Conservation (phyloP, 2,888 invertebrate species). For the Zele albiditarsus region DNA sequence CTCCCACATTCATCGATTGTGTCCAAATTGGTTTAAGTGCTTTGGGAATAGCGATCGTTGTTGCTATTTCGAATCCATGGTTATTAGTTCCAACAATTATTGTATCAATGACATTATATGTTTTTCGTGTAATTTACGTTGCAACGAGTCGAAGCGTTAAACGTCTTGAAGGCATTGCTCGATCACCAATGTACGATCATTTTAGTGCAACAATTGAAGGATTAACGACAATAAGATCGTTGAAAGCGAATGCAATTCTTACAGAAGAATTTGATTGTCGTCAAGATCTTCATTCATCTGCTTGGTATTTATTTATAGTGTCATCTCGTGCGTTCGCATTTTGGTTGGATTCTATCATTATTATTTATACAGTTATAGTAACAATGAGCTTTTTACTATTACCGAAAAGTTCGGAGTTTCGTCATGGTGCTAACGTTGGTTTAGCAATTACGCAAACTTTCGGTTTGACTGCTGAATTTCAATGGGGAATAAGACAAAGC, state of each 20-base stretch:
- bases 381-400: constrained; percentile 88
- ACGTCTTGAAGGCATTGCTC: constrained; percentile 86
- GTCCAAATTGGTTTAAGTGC: constrained; percentile 87
- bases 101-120: constrained; percentile 83
- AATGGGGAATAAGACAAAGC: constrained; percentile 90
- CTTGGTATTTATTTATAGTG: constrained; percentile 91
- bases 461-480: constrained; percentile 85
- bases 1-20: constrained; percentile 78
- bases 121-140: constrained; percentile 84
- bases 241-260: constrained; percentile 85
- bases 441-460: constrained; percentile 88
- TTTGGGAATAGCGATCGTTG: constrained; percentile 86
- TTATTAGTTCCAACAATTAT: constrained; percentile 82
- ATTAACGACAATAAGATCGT: no score
- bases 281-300: constrained; percentile 92
- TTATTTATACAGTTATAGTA: constrained; percentile 88
- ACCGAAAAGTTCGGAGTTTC: constrained; percentile 57
- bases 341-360: constrained; percentile 92
- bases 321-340: constrained; percentile 95
- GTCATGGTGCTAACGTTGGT: constrained; percentile 83
- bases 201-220: constrained; percentile 92
- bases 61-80: constrained; percentile 84
- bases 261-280: constrained; percentile 86
- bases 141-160: constrained; percentile 87
- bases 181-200: constrained; percentile 97